Conservation (phyloP, 2,888 invertebrate genomes). For the Volucella inanis region DNA sequence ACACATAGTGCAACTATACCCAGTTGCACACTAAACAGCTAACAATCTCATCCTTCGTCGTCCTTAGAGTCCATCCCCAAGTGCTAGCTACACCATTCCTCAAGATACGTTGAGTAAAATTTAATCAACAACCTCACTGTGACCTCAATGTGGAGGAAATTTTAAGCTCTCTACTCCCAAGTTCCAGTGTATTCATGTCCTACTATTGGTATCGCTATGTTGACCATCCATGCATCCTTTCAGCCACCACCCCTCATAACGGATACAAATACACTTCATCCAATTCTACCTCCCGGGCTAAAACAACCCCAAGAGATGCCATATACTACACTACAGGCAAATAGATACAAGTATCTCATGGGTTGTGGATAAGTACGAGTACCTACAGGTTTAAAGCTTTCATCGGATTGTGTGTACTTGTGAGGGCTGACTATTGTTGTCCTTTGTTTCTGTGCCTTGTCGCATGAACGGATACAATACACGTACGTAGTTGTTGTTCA, state of each 20-base stretch:
- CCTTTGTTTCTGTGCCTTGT: not conserved
- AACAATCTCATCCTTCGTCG: not conserved
- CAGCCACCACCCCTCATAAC: conserved; percentile 13
- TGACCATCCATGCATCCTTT: conserved; percentile 46
- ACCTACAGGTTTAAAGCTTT: conserved; percentile 53
- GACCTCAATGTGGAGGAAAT: conserved; percentile 57
- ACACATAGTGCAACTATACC: conserved; percentile 15
- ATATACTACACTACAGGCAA: not conserved
- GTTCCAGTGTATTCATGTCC: not conserved
- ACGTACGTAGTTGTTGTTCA: conserved; percentile 13
- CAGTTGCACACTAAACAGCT: conserved; percentile 18
- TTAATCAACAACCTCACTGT: conserved; percentile 65
- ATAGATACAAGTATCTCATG: not conserved
- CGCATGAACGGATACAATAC: too few relatives aligned
- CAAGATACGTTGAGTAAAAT: conserved; percentile 50
- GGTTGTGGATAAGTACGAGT: not conserved
- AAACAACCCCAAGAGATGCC: conserved; percentile 17
- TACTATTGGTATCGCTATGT: conserved; percentile 8
- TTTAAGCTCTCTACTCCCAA: conserved; percentile 48
- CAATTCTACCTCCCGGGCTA: conserved; percentile 13
- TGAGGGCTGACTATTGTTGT: not conserved
- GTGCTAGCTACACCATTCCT: conserved; percentile 22
- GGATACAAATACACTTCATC: conserved; percentile 36
- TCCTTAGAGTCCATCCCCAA: conserved; percentile 6
- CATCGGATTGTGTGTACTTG: not conserved